A percentile compares a stretch with the other conserved stretches of the same genome.
These are phyloP conservation scores for Limosa lapponica DNA, from an alignment of 2,797 vertebrate genomes.

Conservation along the genomic window DNA sequence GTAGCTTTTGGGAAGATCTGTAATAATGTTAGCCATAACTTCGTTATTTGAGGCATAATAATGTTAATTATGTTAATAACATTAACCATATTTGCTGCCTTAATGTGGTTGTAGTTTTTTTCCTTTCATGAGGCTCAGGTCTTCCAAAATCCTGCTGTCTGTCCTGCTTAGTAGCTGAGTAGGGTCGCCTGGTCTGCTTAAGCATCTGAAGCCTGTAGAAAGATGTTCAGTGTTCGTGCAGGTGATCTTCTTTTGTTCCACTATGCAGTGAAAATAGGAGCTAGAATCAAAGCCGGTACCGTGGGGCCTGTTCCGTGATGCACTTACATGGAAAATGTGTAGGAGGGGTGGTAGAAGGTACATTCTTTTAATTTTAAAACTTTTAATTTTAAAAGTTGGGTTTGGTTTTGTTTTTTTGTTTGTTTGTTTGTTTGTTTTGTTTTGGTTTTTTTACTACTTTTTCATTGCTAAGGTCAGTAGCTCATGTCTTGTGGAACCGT, in stretches of 20 bases:
- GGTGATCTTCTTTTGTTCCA: background rate
- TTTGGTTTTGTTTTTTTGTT: no score
- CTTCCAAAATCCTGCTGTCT: background rate
- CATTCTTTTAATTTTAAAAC: background rate
- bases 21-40: background rate
- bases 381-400: no score
- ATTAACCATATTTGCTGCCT: background rate
- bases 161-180: background rate
- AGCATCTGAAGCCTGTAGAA: background rate
- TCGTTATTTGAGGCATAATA: background rate
- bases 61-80: background rate
- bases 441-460: background rate
- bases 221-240: background rate
- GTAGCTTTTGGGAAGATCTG: background rate
- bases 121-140: background rate
- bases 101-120: rapidly evolving
- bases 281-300: background rate
- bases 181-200: background rate
- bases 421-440: no score
- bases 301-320: background rate
- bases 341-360: background rate
- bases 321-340: background rate
- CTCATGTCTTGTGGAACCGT: background rate
- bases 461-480: background rate
- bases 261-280: background rate